Conservation (phyloP, 35 echinoderm and acorn worm species). For the Hemicentrotus pulcherrimus region DNA sequence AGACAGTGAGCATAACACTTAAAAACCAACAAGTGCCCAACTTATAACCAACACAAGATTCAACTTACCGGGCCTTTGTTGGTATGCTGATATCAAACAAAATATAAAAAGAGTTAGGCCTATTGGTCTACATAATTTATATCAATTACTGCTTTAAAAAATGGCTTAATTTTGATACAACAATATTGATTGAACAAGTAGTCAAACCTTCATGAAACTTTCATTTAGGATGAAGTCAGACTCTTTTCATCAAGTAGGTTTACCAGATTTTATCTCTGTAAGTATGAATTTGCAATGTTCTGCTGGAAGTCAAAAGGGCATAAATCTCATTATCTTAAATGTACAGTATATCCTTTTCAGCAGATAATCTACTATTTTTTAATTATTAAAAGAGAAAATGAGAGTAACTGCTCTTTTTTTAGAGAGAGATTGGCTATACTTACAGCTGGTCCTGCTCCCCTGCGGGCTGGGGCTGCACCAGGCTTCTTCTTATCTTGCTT, state of each 20-base stretch:
- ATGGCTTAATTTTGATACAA: neutral
- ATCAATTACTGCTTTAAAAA: neutral
- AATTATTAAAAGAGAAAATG: neutral
- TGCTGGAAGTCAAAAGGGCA: neutral
- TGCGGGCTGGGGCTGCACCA: neutral
- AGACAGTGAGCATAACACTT: neutral
- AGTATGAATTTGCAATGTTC: too few relatives aligned
- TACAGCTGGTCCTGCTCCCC: conserved; percentile 27
- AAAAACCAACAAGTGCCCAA: neutral
- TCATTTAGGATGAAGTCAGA: neutral
- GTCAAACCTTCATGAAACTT: neutral
- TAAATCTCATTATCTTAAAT: too few relatives aligned
- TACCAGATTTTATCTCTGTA: too few relatives aligned
- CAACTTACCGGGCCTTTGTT: conserved; percentile 44
- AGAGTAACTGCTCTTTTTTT: too few relatives aligned
- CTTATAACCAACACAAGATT: neutral
- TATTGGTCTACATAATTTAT: neutral
- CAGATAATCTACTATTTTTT: neutral
- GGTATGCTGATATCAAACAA: conserved; percentile 26
- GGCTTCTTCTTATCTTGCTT: conserved; percentile 40
- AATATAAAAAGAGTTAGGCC: neutral
- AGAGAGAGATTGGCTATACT: neutral
- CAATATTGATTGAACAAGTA: neutral
- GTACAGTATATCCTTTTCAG: neutral
- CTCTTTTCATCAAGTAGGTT: neutral